phyloP scores from a whole-genome alignment of 1,140 invertebrate genomes.

The Drosophila rufa region DNA sequence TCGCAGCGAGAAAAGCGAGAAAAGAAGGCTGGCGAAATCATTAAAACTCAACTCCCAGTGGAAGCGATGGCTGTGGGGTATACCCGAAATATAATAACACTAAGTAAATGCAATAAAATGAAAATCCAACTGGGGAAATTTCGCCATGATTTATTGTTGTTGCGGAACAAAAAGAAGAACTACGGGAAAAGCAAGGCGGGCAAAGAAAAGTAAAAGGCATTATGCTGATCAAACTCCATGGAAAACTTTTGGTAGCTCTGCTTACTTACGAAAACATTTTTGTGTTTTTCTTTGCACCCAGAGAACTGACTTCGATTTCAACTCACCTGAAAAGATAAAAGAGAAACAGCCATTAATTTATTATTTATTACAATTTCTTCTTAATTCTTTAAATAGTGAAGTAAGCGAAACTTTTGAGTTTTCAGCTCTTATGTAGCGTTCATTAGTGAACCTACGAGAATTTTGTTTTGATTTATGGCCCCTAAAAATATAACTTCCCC shows the following conservation, averaged over 20 bases:
- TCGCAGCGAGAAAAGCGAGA: background rate
- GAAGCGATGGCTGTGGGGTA: slow-evolving; percentile 21
- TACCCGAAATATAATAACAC: slow-evolving; percentile 60
- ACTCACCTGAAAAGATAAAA: slow-evolving; percentile 58
- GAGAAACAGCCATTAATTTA: slow-evolving; percentile 9
- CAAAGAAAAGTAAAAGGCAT: slow-evolving; percentile 58
- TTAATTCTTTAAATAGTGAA: slow-evolving; percentile 3
- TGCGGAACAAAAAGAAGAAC: slow-evolving; percentile 26
- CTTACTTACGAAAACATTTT: slow-evolving; percentile 59
- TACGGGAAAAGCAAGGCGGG: slow-evolving; percentile 9
- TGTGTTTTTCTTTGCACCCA: slow-evolving; percentile 22
- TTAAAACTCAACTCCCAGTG: slow-evolving; percentile 56
- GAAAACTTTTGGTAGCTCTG: slow-evolving; percentile 58
- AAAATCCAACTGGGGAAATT: slow-evolving; percentile 81
- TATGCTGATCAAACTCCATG: slow-evolving; percentile 71
- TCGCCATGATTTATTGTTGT: slow-evolving; percentile 73
- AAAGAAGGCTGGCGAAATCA: slow-evolving; percentile 54
- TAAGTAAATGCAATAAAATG: slow-evolving; percentile 83
- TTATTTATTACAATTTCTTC: slow-evolving; percentile 9
- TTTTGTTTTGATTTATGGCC: slow-evolving; percentile 20
- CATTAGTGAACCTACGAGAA: background rate
- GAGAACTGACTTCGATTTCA: slow-evolving; percentile 16
- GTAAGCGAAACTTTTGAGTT: background rate
- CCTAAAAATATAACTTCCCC: slow-evolving; percentile 3
- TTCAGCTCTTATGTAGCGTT: background rate